Evolutionary conservation across 2,797 vertebrate species (phyloP).

Genomic region (Smutsia temminckii): DNA sequence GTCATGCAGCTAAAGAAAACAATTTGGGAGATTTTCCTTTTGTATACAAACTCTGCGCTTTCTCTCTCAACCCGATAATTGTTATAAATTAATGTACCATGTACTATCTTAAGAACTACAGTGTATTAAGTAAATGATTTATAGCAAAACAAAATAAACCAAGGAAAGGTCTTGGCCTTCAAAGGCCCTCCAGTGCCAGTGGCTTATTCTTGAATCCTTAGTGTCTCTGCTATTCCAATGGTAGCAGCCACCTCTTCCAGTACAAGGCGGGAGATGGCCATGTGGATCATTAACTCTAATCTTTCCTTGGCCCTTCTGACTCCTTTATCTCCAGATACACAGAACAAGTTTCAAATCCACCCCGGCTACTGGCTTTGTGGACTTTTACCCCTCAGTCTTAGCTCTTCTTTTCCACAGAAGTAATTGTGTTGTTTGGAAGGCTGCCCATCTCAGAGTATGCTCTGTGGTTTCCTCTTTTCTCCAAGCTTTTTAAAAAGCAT

Average conservation of each 20-base stretch:
- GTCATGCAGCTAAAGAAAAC: constrained; percentile 46
- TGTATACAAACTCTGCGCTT: constrained; percentile 29
- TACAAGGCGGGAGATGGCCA: background rate
- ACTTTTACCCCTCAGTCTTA: background rate
- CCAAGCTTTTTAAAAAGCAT: constrained; percentile 22
- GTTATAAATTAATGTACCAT: background rate
- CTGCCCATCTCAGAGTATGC: constrained; percentile 22
- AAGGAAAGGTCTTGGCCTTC: constrained; percentile 23
- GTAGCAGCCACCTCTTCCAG: background rate
- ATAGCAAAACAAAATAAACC: constrained; percentile 64
- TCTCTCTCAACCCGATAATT: background rate
- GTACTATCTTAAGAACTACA: constrained; percentile 2
- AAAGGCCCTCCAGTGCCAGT: background rate
- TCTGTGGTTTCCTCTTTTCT: constrained; percentile 36
- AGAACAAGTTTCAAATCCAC: background rate
- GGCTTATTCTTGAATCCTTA: constrained; percentile 8
- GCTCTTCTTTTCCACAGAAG: constrained; percentile 46
- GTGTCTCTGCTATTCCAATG: background rate
- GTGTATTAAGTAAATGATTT: constrained; percentile 61
- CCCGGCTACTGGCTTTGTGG: constrained; percentile 28
- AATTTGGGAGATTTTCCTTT: background rate
- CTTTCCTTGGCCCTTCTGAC: constrained; percentile 22
- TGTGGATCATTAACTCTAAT: constrained; percentile 23
- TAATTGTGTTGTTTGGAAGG: constrained; percentile 44
- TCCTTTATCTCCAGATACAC: constrained; percentile 65